Evolutionary conservation across 2,113 vertebrate genomes (phyloP), one percentile per base, ranked within the genome.

Genomic region (Otus sunia): DNA sequence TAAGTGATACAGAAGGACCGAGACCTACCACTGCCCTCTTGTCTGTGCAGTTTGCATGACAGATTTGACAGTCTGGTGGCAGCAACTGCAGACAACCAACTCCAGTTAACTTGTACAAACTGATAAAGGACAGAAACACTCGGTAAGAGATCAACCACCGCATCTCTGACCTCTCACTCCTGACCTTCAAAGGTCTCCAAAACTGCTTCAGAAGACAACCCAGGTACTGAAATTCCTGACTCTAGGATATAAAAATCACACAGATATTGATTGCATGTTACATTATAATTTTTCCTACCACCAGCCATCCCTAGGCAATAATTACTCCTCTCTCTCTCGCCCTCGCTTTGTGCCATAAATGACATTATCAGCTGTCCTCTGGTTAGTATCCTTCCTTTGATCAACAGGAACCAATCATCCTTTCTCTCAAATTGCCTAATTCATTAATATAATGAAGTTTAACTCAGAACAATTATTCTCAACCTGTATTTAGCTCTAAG

Each of bases 401-500:
- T 93, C 81, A 90, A 49, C 69, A 91, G 69, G 62, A 96, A 76
- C 84, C 88, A 93, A 92, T 90, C 93, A 69, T 18, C 74, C 77
- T 82, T 76, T 69, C 71, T 60, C 84, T 88, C 85, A 93, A 90
- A 88, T 76, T 91, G 85, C 77, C 71, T 82, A 52, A 90, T 95
- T 92, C 91, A 78, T 92, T 91, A 92, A 79, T 93, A 37, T 58
- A 91, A 92, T 92, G 87, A 88, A 95, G 53, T 93, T 91, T 90
- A 95, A 90, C 87, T 82, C 66, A 18, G 92, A 96, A 95, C 77
- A 94, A 92, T 94, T 92, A 76, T 90, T 92, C 77, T 88, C 81
- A 91, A 60, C 58, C 90, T 85, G 90, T 58, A 88, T 96, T 96
- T 94, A 96, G 90, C 92, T 95, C 77, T 82, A 82, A 94, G 81